Percentiles rank a stretch among this genome's conserved stretches.
Evolutionary conservation across 30 jellyfish, hydroid and myxozoan species (phyloP).

Genomic region (Nemopilema nomurai): DNA sequence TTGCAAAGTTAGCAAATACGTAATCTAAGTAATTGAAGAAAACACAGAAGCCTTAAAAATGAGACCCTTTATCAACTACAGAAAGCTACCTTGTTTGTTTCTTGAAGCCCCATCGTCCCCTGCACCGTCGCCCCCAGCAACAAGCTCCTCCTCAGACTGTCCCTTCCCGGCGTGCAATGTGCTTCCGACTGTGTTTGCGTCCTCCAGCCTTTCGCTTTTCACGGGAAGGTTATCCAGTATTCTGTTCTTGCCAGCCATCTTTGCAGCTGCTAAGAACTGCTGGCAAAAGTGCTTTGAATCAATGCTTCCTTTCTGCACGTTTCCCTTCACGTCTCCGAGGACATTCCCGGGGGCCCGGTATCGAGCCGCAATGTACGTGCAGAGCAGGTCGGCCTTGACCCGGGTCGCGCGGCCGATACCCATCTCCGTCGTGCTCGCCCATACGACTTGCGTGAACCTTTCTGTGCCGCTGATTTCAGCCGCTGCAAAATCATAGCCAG

Average conservation of each 20-base stretch:
- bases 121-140: slow-evolving; percentile 72
- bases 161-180: slow-evolving; percentile 57
- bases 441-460: slow-evolving; percentile 72
- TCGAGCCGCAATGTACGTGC: slow-evolving; percentile 74
- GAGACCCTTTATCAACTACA: no score
- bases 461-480: slow-evolving; percentile 76
- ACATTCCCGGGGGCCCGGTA: slow-evolving; percentile 76
- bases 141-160: slow-evolving; percentile 39
- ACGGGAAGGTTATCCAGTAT: slow-evolving; percentile 34
- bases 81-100: slow-evolving; percentile 74
- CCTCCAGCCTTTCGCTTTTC: slow-evolving; percentile 46
- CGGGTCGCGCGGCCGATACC: slow-evolving; percentile 70
- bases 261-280: slow-evolving; percentile 61
- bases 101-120: slow-evolving; percentile 79
- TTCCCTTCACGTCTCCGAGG: slow-evolving; percentile 67
- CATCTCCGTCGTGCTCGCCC: slow-evolving; percentile 74
- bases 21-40: no score
- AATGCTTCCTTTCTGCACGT: slow-evolving; percentile 50
- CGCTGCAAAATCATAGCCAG: slow-evolving; percentile 81
- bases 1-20: no score
- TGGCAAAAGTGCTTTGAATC: slow-evolving; percentile 54
- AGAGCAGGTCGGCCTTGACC: slow-evolving; percentile 55
- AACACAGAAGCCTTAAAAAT: no score
- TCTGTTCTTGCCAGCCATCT: slow-evolving; percentile 38
- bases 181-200: slow-evolving; percentile 49